Percentiles rank a stretch among this genome's conserved stretches.
These are phyloP conservation scores for Brachylomia viminalis DNA, from an alignment of 2,888 invertebrate species.

Conservation along the genomic window DNA sequence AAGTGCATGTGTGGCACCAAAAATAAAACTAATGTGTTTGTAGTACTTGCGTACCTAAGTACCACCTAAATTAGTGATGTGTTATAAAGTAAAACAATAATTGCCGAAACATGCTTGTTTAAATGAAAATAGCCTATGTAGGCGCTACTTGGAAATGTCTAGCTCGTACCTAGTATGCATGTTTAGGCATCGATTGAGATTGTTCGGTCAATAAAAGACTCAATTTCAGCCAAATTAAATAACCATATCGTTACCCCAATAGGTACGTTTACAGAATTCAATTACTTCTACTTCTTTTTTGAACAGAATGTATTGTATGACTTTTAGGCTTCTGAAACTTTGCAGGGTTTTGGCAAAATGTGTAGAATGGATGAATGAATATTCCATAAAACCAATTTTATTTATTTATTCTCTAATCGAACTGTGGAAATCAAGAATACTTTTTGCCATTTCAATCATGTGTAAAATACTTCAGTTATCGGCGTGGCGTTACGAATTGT, in stretches of 20 bases:
- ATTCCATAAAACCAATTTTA: background rate
- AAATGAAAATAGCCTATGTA: background rate
- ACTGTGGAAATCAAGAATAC: background rate
- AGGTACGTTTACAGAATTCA: background rate
- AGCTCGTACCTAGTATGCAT: background rate
- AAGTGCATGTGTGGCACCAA: background rate
- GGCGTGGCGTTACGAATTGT: slow-evolving; percentile 82
- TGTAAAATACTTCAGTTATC: slow-evolving; percentile 69
- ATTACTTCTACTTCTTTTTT: background rate
- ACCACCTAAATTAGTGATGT: background rate
- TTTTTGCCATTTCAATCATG: slow-evolving; percentile 6
- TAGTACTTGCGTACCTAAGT: background rate
- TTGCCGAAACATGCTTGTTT: slow-evolving; percentile 20
- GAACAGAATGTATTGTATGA: background rate
- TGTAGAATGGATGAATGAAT: background rate
- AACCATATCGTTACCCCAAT: background rate
- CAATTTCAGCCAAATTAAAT: background rate
- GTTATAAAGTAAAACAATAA: slow-evolving; percentile 23
- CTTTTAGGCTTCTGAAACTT: background rate
- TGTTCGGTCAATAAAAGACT: background rate
- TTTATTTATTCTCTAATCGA: background rate
- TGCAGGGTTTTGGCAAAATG: background rate
- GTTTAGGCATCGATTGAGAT: background rate
- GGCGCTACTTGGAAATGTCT: background rate
- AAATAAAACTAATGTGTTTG: slow-evolving; percentile 12